Evolutionary conservation across 1,140 invertebrate species (phyloP), one percentile per base, ranked within the genome.

Genomic region (Eciton burchellii): DNA sequence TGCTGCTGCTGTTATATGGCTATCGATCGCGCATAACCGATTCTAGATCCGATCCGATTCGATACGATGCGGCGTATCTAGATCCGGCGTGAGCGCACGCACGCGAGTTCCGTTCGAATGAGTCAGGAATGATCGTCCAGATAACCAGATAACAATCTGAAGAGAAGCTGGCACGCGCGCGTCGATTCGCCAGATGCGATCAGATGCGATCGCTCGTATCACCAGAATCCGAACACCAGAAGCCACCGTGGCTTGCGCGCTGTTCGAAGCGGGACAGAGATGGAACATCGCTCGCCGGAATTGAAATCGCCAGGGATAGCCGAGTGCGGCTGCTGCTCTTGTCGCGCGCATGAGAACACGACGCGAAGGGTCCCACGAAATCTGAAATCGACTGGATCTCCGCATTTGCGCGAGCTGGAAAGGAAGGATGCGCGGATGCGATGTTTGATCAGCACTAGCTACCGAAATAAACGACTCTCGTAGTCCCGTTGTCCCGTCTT

Each of bases 61-160:
- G n/a, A n/a, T n/a, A n/a, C n/a, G n/a, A n/a, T n/a, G n/a, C n/a
- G n/a, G n/a, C n/a, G 16, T 71, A 81, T 76, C 85, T 83, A 88
- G 85, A 88, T 87, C 77, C 83, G 86, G 85, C 24, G 66, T 29
- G 52, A 45, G 19, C 49, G 81, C 16, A 47, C 14, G 45, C 9
- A 56, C 41, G 21, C 43, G 52, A 87, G 86, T 88, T 84, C 87
- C 86, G 84, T 85, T 85, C 26, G 24, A 83, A 52, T 86, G 81
- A 83, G n/a, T 84, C 84, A 87, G 41, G 6, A n/a, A n/a, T 21
- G 62, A 70, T 68, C 21, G 49, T 66, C 49, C n/a, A 52, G 21
- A 52, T 35, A 52, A 21, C n/a, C n/a, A n/a, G n/a, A 9, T 72
- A 60, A 81, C 59, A 81, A 26, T 73, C 56, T n/a, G n/a, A 24